Conservation (phyloP, 2,888 invertebrate species). For the Drosophila kambysellisi region DNA sequence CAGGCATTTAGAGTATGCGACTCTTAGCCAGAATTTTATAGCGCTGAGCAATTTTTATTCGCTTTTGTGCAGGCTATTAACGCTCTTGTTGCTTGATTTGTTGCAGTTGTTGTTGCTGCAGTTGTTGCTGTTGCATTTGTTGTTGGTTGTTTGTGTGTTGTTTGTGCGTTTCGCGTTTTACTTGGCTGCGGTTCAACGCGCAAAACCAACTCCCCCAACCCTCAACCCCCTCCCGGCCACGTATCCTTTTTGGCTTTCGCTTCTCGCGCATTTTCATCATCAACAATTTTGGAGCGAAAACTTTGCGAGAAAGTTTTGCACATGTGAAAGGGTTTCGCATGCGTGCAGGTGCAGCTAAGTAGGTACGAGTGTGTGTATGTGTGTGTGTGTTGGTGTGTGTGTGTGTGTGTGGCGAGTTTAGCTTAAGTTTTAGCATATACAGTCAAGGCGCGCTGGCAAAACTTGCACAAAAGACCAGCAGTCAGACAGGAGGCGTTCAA, state of each 20-base stretch:
- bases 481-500: conserved; percentile 68
- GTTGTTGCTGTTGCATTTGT: conserved; percentile 48
- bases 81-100: conserved; percentile 65
- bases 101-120: conserved; percentile 34
- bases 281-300: conserved; percentile 76
- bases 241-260: conserved; percentile 26
- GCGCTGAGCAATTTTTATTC: conserved; percentile 21
- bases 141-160: conserved; percentile 43
- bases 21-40: conserved; percentile 43
- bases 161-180: conserved; percentile 75
- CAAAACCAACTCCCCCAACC: conserved; percentile 21
- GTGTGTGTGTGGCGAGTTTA: conserved; percentile 66
- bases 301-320: conserved; percentile 71
- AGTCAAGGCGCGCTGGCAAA: conserved; percentile 54
- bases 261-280: conserved; percentile 73
- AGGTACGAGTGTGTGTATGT: conserved; percentile 33
- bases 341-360: conserved; percentile 76
- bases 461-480: conserved; percentile 79
- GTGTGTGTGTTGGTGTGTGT: conserved; percentile 7
- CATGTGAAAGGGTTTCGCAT: conserved; percentile 80
- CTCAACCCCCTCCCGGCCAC: not conserved
- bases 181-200: conserved; percentile 76
- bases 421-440: conserved; percentile 81
- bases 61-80: conserved; percentile 51
- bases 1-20: conserved; percentile 37